Conservation (phyloP, 2,888 invertebrate genomes). For the Diplazon laetatorius region DNA sequence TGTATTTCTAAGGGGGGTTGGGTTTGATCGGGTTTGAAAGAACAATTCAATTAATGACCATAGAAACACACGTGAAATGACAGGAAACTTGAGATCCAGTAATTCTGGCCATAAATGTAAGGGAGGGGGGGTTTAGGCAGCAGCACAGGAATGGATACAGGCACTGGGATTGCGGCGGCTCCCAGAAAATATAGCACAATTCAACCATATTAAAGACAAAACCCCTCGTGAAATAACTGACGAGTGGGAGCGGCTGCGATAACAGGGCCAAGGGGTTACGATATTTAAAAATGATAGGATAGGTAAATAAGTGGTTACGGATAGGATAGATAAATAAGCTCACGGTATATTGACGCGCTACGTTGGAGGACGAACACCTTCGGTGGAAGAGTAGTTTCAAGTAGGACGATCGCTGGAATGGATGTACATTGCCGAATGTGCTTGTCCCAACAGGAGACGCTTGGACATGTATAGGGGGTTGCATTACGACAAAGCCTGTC, state of each 20-base stretch:
- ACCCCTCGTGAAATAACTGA: not conserved
- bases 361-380: too few species aligned
- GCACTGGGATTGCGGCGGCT: not conserved
- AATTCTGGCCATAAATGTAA: not conserved
- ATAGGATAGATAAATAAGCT: too few species aligned
- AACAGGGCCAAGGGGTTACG: slow-evolving; percentile 25
- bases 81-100: not conserved
- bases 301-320: slow-evolving; percentile 40
- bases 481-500: slow-evolving; percentile 62
- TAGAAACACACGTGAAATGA: not conserved
- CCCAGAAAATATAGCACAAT: not conserved
- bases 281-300: slow-evolving; percentile 21
- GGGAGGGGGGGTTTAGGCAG: not conserved
- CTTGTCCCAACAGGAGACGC: slow-evolving; percentile 71
- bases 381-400: too few species aligned
- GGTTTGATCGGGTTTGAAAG: slow-evolving; percentile 22
- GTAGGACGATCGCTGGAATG: not conserved
- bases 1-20: slow-evolving; percentile 12
- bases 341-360: not conserved
- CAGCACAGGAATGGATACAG: not conserved
- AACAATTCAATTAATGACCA: not conserved
- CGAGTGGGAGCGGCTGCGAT: slow-evolving; percentile 17
- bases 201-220: not conserved
- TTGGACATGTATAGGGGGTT: slow-evolving; percentile 74
- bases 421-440: slow-evolving; percentile 71